Evolutionary conservation across 2,797 vertebrate genomes (phyloP).

Genomic region (Orestias chungarensis): DNA sequence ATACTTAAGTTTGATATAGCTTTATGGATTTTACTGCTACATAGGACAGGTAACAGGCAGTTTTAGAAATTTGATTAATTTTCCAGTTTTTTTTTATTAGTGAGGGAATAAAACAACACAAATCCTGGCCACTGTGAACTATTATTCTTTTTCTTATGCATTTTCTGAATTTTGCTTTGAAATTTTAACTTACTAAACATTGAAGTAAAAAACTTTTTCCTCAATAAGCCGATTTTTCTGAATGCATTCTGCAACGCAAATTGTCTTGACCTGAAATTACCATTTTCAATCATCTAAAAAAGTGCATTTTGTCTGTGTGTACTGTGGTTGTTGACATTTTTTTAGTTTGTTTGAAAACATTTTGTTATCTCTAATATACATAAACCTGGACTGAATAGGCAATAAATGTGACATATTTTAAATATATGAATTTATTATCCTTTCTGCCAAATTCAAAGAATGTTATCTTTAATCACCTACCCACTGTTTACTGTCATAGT

Average conservation of each 20-base stretch:
- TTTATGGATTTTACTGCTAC: background rate
- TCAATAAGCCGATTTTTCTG: no score
- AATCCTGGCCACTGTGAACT: conserved; percentile 42
- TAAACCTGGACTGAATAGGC: background rate
- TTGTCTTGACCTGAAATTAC: conserved; percentile 44
- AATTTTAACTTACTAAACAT: conserved; percentile 35
- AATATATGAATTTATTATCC: conserved; percentile 22
- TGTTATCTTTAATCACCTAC: conserved; percentile 4
- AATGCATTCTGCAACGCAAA: conserved; percentile 42
- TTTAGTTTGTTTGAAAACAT: background rate
- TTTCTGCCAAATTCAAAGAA: conserved; percentile 17
- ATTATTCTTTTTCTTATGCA: conserved; percentile 57
- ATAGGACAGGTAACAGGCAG: conserved; percentile 56
- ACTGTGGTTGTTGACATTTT: background rate
- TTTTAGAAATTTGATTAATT: conserved; percentile 32
- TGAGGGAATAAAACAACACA: conserved; percentile 23
- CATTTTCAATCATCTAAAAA: conserved; percentile 20
- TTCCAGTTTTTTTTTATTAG: conserved; percentile 16
- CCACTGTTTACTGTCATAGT: background rate
- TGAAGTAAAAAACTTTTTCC: conserved; percentile 36
- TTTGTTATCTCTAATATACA: conserved; percentile 5
- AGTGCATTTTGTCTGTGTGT: conserved; percentile 12
- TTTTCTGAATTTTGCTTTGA: conserved; percentile 30
- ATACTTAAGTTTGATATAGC: background rate
- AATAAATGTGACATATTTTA: conserved; percentile 26